Evolutionary conservation across 2,113 vertebrate species (phyloP).

Genomic region (Pionites leucogaster): DNA sequence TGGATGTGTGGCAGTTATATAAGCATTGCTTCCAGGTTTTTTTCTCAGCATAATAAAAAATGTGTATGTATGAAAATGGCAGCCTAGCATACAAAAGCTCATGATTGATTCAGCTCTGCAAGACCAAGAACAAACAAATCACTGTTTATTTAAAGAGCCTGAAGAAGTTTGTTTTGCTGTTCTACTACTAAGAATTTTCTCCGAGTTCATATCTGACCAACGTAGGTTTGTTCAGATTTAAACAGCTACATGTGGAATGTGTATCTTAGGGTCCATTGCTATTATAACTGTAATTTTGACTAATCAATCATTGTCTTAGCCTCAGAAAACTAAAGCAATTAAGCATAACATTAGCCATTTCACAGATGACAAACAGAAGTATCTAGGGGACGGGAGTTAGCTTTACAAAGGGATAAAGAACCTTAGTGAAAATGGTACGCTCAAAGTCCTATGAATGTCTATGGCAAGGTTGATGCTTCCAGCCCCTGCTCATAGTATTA

Average conservation of each 20-base stretch:
- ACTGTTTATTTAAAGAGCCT: conserved; percentile 38
- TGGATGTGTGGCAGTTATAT: not conserved
- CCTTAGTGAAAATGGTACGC: not conserved
- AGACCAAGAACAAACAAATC: conserved; percentile 34
- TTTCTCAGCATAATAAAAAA: not conserved
- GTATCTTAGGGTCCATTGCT: not conserved
- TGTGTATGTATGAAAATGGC: not conserved
- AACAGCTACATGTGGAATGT: not conserved
- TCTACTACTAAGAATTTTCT: not conserved
- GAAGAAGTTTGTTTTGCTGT: conserved; percentile 6
- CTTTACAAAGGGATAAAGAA: not conserved
- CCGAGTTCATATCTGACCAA: not conserved
- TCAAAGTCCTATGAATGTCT: not conserved
- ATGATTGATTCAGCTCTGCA: conserved; percentile 15
- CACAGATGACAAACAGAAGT: not conserved
- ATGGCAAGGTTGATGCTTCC: not conserved
- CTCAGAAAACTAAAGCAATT: not conserved
- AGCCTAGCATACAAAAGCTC: not conserved
- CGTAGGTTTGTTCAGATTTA: not conserved
- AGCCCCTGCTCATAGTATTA: not conserved
- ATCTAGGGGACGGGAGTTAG: not conserved
- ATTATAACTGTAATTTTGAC: not conserved
- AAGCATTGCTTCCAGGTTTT: not conserved
- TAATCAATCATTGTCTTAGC: not conserved
- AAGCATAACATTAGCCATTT: not conserved